A percentile compares a stretch with the other conserved stretches of the same genome.
phyloP scores from a whole-genome alignment of 1,140 invertebrate genomes.

The Drosophila aff. region DNA sequence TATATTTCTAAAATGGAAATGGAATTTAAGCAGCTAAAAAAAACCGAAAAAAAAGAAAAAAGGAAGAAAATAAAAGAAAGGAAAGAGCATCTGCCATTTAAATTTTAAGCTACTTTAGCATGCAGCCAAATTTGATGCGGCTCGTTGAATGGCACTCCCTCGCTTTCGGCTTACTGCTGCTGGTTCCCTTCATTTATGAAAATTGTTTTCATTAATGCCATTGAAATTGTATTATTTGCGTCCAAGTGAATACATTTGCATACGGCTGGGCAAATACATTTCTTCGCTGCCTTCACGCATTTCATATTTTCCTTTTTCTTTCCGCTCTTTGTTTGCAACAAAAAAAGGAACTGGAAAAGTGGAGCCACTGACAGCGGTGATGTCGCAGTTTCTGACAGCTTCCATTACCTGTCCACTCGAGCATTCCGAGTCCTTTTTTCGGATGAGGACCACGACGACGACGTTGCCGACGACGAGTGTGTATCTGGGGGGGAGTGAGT shows the following conservation, averaged over 20 bases:
- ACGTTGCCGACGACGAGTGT: not conserved
- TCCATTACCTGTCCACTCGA: slow-evolving; percentile 55
- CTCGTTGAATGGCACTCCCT: slow-evolving; percentile 49
- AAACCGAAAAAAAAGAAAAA: not conserved
- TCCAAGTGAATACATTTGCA: slow-evolving; percentile 75
- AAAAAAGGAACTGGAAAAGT: slow-evolving; percentile 13
- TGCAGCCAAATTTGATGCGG: slow-evolving; percentile 62
- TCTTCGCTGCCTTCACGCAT: slow-evolving; percentile 47
- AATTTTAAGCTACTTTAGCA: slow-evolving; percentile 63
- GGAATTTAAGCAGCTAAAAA: slow-evolving; percentile 14
- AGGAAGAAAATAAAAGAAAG: not conserved
- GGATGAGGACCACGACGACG: slow-evolving; percentile 7
- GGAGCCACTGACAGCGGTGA: slow-evolving; percentile 49
- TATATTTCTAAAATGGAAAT: slow-evolving; percentile 2
- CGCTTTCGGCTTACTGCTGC: slow-evolving; percentile 21
- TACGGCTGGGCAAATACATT: slow-evolving; percentile 44
- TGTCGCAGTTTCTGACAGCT: slow-evolving; percentile 60
- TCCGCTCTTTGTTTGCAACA: slow-evolving; percentile 24
- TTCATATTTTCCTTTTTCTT: slow-evolving; percentile 49
- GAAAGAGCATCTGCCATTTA: slow-evolving; percentile 17
- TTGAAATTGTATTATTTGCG: slow-evolving; percentile 82
- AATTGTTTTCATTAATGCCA: slow-evolving; percentile 78
- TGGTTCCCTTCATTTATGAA: slow-evolving; percentile 75
- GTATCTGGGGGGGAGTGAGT: slow-evolving; percentile 2
- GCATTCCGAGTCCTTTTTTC: slow-evolving; percentile 46